Evolutionary conservation across 1,140 invertebrate genomes (phyloP), one percentile per base, ranked within the genome.

Genomic region (Meloidogyne exigua): DNA sequence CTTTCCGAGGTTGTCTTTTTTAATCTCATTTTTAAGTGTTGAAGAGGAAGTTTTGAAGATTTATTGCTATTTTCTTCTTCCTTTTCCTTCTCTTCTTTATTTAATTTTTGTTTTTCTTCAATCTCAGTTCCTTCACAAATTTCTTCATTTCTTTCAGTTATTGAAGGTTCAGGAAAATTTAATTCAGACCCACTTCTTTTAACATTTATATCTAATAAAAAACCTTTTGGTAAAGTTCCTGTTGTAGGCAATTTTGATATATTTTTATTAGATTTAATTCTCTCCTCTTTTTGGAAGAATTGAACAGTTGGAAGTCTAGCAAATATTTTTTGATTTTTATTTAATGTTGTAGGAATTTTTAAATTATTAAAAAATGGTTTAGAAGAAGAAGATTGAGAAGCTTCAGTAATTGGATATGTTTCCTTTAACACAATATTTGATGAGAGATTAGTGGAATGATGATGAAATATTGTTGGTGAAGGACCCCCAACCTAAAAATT

Each of bases 121-220:
- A 62, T 49, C 13, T 73, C 39, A 11, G 25, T 25, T 64, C 10
- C 0, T 21, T 2, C 39, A 44, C 15, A 21, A n/a, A 25, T 64
- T 64, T 44, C 71, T 44, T 32, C 49, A 15, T 25, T 23, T n/a
- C 15, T 32, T 25, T 23, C 28, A 63, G 32, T 23, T 36, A 36
- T 36, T 7, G 18, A 42, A 42, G 39, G 39, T 15, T 21, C 69
- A 26, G 39, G 69, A 71, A 32, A 71, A 15, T 71, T 57, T 57
- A 71, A 44, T 21, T 71, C 69, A 57, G 69, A 71, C 0, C 69
- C 69, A n/a, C 67, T 79, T 26, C 70, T n/a, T 64, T 77, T 77
- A 25, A 81, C 84, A 7, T 82, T 96, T 57, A 12, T 57, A 57
- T 57, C 49, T 57, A 57, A 57, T n/a, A n/a, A 57, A 57, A 57